Base-by-base conservation (phyloP, 2,113 vertebrate species). In the Pluvianellus socialis region DNA sequence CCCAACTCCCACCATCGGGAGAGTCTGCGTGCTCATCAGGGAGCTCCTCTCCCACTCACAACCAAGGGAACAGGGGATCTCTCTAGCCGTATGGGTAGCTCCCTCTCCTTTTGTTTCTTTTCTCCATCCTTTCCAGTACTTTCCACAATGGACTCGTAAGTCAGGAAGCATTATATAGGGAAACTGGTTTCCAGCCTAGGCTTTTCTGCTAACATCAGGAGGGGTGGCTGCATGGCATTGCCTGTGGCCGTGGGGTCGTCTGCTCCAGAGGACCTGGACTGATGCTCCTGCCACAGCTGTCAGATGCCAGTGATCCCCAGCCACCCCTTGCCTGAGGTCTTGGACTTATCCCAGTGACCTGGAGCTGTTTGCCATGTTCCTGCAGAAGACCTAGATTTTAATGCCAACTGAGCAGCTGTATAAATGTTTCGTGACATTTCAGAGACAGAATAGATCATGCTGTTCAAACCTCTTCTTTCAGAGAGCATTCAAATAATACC, bases 361-460 rank as follows among this genome's bases (percentile, higher is more conserved):
- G 80, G 63, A 89, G 83, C 80, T 83, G 66, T 93, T 94, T 91
- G 90, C 74, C 65, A 0, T 33, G 59, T 61, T 91, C 72, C 67
- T 47, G 82, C 89, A 74, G 74, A 76, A 94, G 84, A 91, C 92
- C 86, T 73, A 96, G 87, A 88, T 94, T 91, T 92, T 92, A 91
- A 86, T 96, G 96, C 94, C 95, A 97, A 2, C 88, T 58, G 94
- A 97, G 95, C 97, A 97, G 96, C 95, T 97, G 93, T 79, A 92
- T 88, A 91, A 95, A 96, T 90, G 94, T 88, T 97, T 56, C n/a
- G 13, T 92, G 96, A 94, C 92, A 92, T 93, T 94, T 96, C 1
- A 1, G 75, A 86, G 81, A 32, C 67, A 82, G 92, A 92, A 90
- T 33, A 92, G 93, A 94, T 95, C 67, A 42, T 14, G 90, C 94